Conservation (phyloP, 2,113 vertebrate species). For the Tyrannus savana region DNA sequence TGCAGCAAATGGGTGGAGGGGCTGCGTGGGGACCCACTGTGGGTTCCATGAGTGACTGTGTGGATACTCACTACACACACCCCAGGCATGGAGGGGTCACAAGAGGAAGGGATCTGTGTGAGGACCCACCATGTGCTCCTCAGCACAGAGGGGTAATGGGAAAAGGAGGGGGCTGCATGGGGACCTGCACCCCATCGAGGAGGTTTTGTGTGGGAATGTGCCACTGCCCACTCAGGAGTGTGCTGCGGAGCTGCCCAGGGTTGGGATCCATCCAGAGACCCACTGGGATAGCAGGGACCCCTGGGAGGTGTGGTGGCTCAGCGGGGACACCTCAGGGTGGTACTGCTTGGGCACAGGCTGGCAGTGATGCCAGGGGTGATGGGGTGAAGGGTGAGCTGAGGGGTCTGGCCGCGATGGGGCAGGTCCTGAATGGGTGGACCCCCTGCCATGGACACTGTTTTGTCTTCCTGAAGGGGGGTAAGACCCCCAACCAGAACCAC, state of each 20-base stretch:
- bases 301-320: background rate
- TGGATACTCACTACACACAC: no score
- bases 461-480: rapidly evolving
- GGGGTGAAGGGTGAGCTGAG: background rate
- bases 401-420: background rate
- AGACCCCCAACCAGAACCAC: background rate
- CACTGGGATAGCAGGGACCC: background rate
- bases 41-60: rapidly evolving
- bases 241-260: background rate
- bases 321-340: background rate
- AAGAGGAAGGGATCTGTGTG: background rate
- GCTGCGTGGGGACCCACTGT: rapidly evolving
- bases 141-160: rapidly evolving
- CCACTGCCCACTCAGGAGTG: background rate
- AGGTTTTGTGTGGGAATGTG: background rate
- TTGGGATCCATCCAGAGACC: background rate
- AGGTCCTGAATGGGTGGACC: background rate
- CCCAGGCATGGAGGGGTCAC: background rate
- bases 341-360: background rate
- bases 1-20: background rate
- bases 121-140: background rate
- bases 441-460: background rate
- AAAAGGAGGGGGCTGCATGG: background rate
- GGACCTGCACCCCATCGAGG: background rate
- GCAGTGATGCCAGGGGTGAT: background rate